Evolutionary conservation across 2,888 invertebrate species (phyloP), one percentile per base, ranked within the genome.

Genomic region (Acleris holmiana): DNA sequence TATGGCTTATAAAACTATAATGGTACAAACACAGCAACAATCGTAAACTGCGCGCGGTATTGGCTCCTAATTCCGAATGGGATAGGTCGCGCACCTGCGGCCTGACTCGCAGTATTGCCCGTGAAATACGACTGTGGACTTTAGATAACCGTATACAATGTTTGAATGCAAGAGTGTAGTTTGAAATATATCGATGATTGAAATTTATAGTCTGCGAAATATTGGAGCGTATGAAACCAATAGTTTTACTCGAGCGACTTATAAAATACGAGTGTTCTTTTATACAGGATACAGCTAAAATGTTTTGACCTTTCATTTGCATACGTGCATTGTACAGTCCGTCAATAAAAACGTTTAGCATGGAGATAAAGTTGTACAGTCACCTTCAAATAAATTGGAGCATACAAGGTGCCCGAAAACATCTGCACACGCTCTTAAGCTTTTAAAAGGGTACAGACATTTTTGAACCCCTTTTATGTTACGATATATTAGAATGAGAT

Each of bases 51-150:
- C 68, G 77, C 74, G 75, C 78, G 79, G 79, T 84, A 90, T 87
- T 83, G 86, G 84, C 79, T 85, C 83, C 88, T 89, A 89, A 89
- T 88, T 86, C 82, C 73, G 79, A 80, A 81, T 77, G 82, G 80
- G 82, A 80, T 83, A 76, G 84, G 76, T 77, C 78, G 76, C 82
- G 86, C 90, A 91, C 90, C 91, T 89, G 80, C 66, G 65, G 75
- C 73, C 71, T 58, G 69, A 62, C 66, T 67, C 66, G 69, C 59
- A 59, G 66, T 61, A 84, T 79, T 80, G 78, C 77, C 78, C 68
- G 76, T 85, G 83, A 86, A 82, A 83, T 85, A 86, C 80, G 79
- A 73, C 73, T 68, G 70, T 71, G 69, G 70, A 70, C 71, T 73
- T 73, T 68, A 72, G 72, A 74, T 71, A 71, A 71, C 76, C 73